Percentiles rank a stretch among this genome's conserved stretches.
phyloP scores from a whole-genome alignment of 2,888 invertebrate genomes.

The Noctua janthe region DNA sequence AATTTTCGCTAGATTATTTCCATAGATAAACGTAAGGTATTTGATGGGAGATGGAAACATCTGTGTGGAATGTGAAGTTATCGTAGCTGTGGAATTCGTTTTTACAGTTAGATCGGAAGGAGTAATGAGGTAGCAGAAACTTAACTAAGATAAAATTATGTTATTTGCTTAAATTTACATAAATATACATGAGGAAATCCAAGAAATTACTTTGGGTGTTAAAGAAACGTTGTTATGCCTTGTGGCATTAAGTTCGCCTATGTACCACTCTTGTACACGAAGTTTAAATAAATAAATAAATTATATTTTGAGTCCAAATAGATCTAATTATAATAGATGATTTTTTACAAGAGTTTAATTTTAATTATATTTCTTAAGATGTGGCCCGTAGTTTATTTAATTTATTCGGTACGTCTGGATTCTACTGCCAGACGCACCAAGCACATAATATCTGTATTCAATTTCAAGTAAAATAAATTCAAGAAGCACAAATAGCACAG shows the following conservation, averaged over 20 bases:
- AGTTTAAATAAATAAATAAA: too few species aligned
- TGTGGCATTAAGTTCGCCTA: too few species aligned
- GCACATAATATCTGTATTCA: slow-evolving; percentile 25
- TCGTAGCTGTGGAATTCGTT: not conserved
- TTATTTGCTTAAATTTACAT: too few species aligned
- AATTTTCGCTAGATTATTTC: slow-evolving; percentile 26
- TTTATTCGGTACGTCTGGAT: slow-evolving; percentile 3
- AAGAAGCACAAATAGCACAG: slow-evolving; percentile 54
- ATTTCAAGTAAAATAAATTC: slow-evolving; percentile 47
- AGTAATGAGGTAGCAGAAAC: not conserved
- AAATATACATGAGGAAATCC: too few species aligned
- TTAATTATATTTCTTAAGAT: not conserved
- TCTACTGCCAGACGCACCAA: not conserved
- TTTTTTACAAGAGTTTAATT: not conserved
- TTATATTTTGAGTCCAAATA: not conserved
- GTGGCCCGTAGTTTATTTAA: not conserved
- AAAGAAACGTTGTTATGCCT: not conserved
- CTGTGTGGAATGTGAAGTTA: slow-evolving; percentile 9
- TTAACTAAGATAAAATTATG: too few species aligned
- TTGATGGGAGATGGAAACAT: slow-evolving; percentile 10
- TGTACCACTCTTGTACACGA: too few species aligned
- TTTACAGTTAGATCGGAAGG: slow-evolving; percentile 1
- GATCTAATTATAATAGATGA: not conserved
- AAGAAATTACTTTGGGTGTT: not conserved
- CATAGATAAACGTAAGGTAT: slow-evolving; percentile 21